Evolutionary conservation across 2,797 vertebrate genomes (phyloP).

Genomic region (Enteromius mattozi): DNA sequence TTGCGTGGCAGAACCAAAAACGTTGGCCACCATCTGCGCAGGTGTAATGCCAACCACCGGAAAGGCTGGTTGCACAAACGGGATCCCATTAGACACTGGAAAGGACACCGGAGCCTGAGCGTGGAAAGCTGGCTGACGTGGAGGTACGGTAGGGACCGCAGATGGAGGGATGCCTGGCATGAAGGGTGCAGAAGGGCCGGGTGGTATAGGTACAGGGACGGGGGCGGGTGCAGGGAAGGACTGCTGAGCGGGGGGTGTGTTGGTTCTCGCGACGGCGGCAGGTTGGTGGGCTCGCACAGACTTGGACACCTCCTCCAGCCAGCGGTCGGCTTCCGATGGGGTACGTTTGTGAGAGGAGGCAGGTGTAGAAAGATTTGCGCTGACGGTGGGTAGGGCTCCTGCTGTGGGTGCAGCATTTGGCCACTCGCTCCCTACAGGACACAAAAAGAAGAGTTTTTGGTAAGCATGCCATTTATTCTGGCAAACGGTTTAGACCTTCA

Average conservation of each 20-base stretch:
- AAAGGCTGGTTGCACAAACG: slow-evolving; percentile 85
- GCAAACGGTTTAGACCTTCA: not conserved
- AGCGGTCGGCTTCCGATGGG: slow-evolving; percentile 95
- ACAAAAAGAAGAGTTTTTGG: slow-evolving; percentile 18
- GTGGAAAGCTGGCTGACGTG: slow-evolving; percentile 85
- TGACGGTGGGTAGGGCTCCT: slow-evolving; percentile 63
- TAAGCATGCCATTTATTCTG: not conserved
- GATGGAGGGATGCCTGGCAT: slow-evolving; percentile 78
- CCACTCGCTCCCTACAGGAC: slow-evolving; percentile 80
- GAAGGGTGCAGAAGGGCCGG: slow-evolving; percentile 79
- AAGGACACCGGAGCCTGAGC: slow-evolving; percentile 79
- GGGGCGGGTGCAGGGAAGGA: slow-evolving; percentile 68
- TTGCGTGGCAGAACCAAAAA: slow-evolving; percentile 91
- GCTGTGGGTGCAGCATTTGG: slow-evolving; percentile 69
- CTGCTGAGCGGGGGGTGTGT: slow-evolving; percentile 54
- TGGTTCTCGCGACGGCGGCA: slow-evolving; percentile 62
- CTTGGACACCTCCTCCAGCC: slow-evolving; percentile 96
- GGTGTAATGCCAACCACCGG: slow-evolving; percentile 96
- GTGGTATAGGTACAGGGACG: slow-evolving; percentile 69
- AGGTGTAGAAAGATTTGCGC: slow-evolving; percentile 68
- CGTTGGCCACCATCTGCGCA: slow-evolving; percentile 97
- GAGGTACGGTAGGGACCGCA: slow-evolving; percentile 83
- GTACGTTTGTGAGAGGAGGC: slow-evolving; percentile 88
- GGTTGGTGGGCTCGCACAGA: slow-evolving; percentile 85
- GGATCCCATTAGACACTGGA: slow-evolving; percentile 88